These are phyloP conservation scores for Heterocephalus glaber DNA, from an alignment of 2,113 vertebrate species.

Conservation along the genomic window DNA sequence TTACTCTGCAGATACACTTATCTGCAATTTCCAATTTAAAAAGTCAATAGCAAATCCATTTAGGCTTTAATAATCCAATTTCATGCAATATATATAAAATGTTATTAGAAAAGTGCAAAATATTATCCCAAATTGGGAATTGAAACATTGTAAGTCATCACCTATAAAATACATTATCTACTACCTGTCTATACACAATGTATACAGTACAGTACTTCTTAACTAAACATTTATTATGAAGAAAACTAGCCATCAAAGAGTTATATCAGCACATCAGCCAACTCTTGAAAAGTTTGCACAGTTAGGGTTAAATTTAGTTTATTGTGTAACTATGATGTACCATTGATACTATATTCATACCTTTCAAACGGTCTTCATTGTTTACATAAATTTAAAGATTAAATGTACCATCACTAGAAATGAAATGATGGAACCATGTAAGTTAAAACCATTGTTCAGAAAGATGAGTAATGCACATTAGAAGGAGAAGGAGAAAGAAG, in stretches of 20 bases:
- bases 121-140: neutral
- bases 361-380: slow-evolving; percentile 8
- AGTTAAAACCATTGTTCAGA: neutral
- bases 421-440: neutral
- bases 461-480: neutral
- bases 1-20: neutral
- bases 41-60: neutral
- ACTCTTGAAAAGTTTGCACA: neutral
- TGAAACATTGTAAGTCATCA: neutral
- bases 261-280: neutral
- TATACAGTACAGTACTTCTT: neutral
- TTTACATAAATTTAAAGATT: slow-evolving; percentile 28
- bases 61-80: neutral
- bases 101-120: neutral
- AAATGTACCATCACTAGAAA: neutral
- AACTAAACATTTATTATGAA: neutral
- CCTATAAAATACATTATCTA: neutral
- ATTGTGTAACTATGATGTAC: neutral
- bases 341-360: neutral
- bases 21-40: neutral
- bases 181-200: neutral
- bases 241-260: neutral
- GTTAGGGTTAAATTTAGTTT: neutral
- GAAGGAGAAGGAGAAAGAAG: neutral
- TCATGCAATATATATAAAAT: neutral